A percentile compares a stretch with the other conserved stretches of the same genome.
These are phyloP conservation scores for Xylocopa sonorina DNA, from an alignment of 1,140 invertebrate genomes.

Conservation along the genomic window DNA sequence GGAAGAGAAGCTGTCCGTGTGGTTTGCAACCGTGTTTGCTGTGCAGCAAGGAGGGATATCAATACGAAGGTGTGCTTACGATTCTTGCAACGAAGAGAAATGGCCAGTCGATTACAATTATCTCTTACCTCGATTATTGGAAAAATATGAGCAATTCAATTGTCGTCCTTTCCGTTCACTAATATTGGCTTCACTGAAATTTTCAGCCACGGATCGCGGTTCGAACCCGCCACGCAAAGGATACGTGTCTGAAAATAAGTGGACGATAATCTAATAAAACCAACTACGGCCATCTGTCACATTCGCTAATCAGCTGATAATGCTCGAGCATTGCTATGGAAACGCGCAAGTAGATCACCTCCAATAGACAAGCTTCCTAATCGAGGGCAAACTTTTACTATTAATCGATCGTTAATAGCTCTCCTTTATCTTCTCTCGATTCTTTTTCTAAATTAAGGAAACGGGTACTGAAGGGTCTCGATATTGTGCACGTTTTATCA, in stretches of 20 bases:
- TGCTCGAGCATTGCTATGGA: conserved; percentile 69
- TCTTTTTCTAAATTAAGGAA: no score
- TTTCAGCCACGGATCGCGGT: conserved; percentile 12
- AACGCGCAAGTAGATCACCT: conserved; percentile 52
- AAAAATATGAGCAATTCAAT: no score
- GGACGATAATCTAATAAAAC: conserved; percentile 74
- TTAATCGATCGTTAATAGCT: conserved; percentile 12
- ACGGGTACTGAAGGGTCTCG: no score
- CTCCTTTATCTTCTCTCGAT: background rate
- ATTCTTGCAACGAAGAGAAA: no score
- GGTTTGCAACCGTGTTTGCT: background rate
- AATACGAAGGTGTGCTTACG: background rate
- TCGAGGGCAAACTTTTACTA: background rate
- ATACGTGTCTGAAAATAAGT: conserved; percentile 61
- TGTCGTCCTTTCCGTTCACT: background rate
- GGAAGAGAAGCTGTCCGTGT: no score
- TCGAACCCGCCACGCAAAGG: background rate
- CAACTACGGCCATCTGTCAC: conserved; percentile 73
- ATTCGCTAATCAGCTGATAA: conserved; percentile 76
- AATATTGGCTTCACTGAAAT: background rate
- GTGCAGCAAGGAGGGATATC: background rate
- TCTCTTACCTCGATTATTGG: background rate
- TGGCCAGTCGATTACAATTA: background rate
- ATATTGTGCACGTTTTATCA: no score
- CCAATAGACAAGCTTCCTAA: background rate